Evolutionary conservation across 1,140 invertebrate genomes (phyloP), one percentile per base, ranked within the genome.

Genomic region (Vollenhovia emeryi): DNA sequence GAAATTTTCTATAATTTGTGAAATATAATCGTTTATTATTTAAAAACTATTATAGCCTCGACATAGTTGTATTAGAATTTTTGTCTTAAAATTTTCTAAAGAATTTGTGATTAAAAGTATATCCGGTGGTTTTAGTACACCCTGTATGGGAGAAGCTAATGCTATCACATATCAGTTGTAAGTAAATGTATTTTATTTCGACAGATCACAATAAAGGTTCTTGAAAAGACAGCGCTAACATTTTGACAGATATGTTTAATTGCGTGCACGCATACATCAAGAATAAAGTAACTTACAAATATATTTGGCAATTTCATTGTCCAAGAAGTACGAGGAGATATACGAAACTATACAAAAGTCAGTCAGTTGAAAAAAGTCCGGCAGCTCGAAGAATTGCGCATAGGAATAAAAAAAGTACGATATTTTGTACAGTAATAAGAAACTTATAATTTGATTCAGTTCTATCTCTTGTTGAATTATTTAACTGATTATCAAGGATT

Each of bases 281-380:
- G 27, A 75, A 43, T 55, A 57, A 57, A 71, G 27, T 50, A 64
- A 78, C 43, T 36, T 79, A 78, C 27, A 59, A 75, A 59, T 74
- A 55, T 75, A 43, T 62, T 50, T 78, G 75, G 30, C 43, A 24
- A 48, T 68, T 36, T 78, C 13, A 60, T 30, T 21, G n/a, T 74
- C 15, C n/a, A 43, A 50, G 30, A 40, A 74, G 24, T 43, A 48
- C 11, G 27, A 45, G 18, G 9, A 50, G 4, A 6, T 6, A 11
- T 79, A 52, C 15, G 27, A 27, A 76, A 76, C 21, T 27, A 75
- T 59, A 60, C 43, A 60, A 76, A 76, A 62, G 24, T 62, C 74
- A 59, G 21, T 64, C n/a, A 36, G 5, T 79, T 66, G 21, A 62
- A 18, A 66, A 78, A 60, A 62, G 7, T 62, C 11, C 18, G 15